Evolutionary conservation across 2,797 vertebrate species (phyloP).

Genomic region (Microchirus variegatus): DNA sequence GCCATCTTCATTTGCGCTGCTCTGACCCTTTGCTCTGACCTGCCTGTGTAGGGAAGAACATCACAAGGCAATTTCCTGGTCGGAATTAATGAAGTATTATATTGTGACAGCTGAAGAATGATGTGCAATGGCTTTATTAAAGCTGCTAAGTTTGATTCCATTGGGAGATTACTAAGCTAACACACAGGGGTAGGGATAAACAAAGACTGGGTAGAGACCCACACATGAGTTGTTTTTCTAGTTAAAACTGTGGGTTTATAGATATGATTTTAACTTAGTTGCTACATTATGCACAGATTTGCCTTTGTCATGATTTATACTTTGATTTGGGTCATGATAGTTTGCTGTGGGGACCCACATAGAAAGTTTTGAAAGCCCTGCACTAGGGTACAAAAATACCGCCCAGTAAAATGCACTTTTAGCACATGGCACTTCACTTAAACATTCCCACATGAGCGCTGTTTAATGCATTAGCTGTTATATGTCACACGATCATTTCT

Average conservation of each 20-base stretch:
- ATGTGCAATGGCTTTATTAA: constrained; percentile 7
- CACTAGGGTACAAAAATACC: constrained; percentile 18
- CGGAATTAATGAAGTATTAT: constrained; percentile 31
- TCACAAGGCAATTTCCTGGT: constrained; percentile 19
- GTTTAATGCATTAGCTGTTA: constrained; percentile 49
- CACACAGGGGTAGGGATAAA: too few species aligned
- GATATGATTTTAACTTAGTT: too few species aligned
- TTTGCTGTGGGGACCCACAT: too few species aligned
- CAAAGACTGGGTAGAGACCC: constrained; percentile 15
- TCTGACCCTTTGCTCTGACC: not conserved
- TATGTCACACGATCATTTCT: constrained; percentile 25
- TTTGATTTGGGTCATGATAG: too few species aligned
- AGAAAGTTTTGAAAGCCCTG: constrained; percentile 8
- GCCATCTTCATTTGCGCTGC: constrained; percentile 9
- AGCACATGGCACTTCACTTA: constrained; percentile 37
- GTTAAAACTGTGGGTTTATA: too few species aligned
- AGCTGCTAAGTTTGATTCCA: not conserved
- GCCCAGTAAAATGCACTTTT: constrained; percentile 6
- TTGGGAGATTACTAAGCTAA: too few species aligned
- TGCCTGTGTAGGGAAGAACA: not conserved
- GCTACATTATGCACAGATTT: too few species aligned
- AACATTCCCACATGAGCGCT: constrained; percentile 23
- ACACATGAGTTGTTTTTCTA: not conserved
- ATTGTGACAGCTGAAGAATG: constrained; percentile 6
- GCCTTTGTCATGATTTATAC: too few species aligned